Percentiles rank a stretch among this genome's conserved stretches.
phyloP scores from a whole-genome alignment of 2,797 vertebrate species.

The Austrolebias charrua region DNA sequence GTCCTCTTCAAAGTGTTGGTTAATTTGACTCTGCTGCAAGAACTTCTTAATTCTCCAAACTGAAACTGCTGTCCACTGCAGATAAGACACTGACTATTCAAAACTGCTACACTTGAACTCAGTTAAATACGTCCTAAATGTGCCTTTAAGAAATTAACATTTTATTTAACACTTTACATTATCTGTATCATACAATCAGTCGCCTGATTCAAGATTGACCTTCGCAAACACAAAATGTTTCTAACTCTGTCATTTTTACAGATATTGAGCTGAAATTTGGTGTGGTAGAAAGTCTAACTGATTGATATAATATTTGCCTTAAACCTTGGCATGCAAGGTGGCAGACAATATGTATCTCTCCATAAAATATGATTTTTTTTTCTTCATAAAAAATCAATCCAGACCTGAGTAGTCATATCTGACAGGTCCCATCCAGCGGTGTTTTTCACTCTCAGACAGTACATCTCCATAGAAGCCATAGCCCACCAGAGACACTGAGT shows the following conservation, averaged over 20 bases:
- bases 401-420: constrained; percentile 85
- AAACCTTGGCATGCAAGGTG: too few species aligned
- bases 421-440: constrained; percentile 85
- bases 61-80: not conserved
- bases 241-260: too few species aligned
- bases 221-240: too few species aligned
- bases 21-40: too few species aligned
- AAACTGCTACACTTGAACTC: not conserved
- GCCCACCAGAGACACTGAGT: constrained; percentile 84
- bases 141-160: not conserved
- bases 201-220: too few species aligned
- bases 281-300: too few species aligned
- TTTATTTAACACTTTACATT: not conserved
- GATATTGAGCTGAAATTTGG: too few species aligned
- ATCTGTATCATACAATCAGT: not conserved
- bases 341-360: too few species aligned
- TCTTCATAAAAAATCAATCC: not conserved
- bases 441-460: constrained; percentile 80
- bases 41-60: too few species aligned
- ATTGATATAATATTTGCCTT: too few species aligned
- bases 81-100: not conserved
- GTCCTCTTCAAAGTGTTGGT: too few species aligned
- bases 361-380: not conserved
- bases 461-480: constrained; percentile 89
- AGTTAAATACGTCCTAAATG: not conserved